Conservation (phyloP, 2,797 vertebrate species). For the Cuculus canorus region DNA sequence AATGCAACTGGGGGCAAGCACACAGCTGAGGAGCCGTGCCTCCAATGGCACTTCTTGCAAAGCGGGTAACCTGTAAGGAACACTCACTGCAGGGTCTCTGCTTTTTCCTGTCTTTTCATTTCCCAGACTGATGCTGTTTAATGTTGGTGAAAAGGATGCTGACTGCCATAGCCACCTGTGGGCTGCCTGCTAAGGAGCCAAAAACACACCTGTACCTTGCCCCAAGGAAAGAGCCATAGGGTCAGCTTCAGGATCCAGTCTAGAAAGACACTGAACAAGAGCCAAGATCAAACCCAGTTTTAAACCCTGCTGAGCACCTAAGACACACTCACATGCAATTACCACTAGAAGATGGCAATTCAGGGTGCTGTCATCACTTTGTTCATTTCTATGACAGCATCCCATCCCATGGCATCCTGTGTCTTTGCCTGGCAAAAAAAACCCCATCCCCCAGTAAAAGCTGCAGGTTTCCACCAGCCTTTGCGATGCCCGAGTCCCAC, state of each 20-base stretch:
- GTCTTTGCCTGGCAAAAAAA: neutral
- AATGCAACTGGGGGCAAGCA: neutral
- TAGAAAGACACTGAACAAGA: neutral
- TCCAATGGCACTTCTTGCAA: neutral
- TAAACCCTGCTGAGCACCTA: neutral
- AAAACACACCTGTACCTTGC: neutral
- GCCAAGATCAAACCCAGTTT: neutral
- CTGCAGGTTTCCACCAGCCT: constrained; percentile 25
- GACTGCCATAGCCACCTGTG: neutral
- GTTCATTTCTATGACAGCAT: neutral
- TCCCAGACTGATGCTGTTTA: neutral
- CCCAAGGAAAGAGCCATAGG: neutral
- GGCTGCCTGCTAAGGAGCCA: neutral
- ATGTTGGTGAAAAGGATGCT: neutral
- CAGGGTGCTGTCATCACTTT: neutral
- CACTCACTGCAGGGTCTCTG: neutral
- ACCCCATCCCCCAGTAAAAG: constrained; percentile 6
- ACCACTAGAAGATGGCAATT: neutral
- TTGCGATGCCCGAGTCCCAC: neutral
- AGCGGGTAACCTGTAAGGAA: neutral
- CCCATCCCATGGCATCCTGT: neutral
- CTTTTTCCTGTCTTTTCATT: neutral
- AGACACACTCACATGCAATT: neutral
- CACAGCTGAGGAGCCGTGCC: accelerated
- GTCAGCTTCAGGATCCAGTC: neutral